Evolutionary conservation across 2,113 vertebrate species (phyloP).

Genomic region (Megalops atlanticus): DNA sequence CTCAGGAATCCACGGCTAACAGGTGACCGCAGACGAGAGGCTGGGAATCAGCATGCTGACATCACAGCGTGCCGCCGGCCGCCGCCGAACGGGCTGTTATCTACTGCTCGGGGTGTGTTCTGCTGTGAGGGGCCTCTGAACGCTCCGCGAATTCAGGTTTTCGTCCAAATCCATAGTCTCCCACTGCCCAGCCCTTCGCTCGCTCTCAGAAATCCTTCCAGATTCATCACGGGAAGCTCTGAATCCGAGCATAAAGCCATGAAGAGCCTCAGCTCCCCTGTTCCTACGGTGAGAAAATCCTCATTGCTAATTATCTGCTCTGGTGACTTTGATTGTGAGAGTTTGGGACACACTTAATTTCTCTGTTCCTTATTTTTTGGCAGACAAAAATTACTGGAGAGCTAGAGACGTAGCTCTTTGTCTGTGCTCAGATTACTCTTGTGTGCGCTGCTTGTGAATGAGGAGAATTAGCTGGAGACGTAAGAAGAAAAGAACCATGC

Average conservation of each 20-base stretch:
- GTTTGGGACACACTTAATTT: not conserved
- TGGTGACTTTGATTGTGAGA: slow-evolving; percentile 14
- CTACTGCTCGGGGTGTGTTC: not conserved
- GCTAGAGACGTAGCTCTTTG: slow-evolving; percentile 24
- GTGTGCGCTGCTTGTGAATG: slow-evolving; percentile 63
- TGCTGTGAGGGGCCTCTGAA: not conserved
- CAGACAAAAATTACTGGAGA: not conserved
- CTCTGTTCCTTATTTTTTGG: not conserved
- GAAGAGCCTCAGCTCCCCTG: not conserved
- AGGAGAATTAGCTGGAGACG: slow-evolving; percentile 44
- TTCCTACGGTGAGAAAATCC: not conserved
- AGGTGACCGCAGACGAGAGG: not conserved
- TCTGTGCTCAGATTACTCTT: slow-evolving; percentile 38
- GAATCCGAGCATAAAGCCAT: not conserved
- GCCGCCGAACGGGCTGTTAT: not conserved
- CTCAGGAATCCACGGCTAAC: not conserved
- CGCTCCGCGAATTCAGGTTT: not conserved
- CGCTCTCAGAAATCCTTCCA: not conserved
- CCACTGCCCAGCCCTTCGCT: not conserved
- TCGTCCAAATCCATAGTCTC: not conserved
- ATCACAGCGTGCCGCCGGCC: not conserved
- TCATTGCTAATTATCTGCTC: slow-evolving; percentile 10
- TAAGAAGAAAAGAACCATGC: slow-evolving; percentile 63
- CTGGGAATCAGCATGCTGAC: not conserved
- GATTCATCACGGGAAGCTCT: not conserved